Base-by-base conservation (phyloP, 2,113 vertebrate species). In the Semnornis frantzii region DNA sequence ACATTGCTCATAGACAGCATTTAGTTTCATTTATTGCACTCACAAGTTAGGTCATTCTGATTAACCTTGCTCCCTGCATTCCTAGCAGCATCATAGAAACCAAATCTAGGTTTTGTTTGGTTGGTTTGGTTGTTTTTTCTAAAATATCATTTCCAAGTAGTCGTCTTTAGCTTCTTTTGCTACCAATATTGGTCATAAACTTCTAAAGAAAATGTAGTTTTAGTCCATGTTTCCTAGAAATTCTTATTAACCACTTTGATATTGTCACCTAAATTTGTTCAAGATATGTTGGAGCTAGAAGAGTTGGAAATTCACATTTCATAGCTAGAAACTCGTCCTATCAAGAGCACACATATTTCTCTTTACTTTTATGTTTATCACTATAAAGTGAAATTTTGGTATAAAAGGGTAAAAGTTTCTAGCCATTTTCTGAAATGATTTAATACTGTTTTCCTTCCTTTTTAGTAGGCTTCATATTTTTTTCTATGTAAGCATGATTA, bases 41-140 rank as follows among this genome's bases (percentile, higher is more conserved):
- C 3, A 37, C 37, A 8, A 72, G 7, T 60, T 75, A 62, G 12
- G 71, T 9, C 7, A 33, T 70, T 25, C 69, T 46, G 12, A 15
- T 68, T 73, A 68, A 68, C 15, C 7, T 68, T 63, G 6, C 3
- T 7, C 21, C 48, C 6, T 72, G 17, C 2, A 3, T 44, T 83
- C 18, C 20, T 54, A 71, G 65, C 7, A 70, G 8, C 0, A 8
- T 70, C 48, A 25, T 7, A 60, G 42, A 83, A 92, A 82, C 2
- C 5, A 64, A 64, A 69, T 15, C 1, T 65, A 80, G 52, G 0
- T 30, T 71, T 21, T 12, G 3, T 0, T 0, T 3, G 37, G 33
- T 25, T 0, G 8, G 4, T 72, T n/a, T n/a, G n/a, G n/a, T 64
- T 25, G 5, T 23, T 39, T 65, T 11, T 64, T 74, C n/a, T 52